phyloP scores from a whole-genome alignment of 2,888 invertebrate species.

The Keiferia lycopersicella region DNA sequence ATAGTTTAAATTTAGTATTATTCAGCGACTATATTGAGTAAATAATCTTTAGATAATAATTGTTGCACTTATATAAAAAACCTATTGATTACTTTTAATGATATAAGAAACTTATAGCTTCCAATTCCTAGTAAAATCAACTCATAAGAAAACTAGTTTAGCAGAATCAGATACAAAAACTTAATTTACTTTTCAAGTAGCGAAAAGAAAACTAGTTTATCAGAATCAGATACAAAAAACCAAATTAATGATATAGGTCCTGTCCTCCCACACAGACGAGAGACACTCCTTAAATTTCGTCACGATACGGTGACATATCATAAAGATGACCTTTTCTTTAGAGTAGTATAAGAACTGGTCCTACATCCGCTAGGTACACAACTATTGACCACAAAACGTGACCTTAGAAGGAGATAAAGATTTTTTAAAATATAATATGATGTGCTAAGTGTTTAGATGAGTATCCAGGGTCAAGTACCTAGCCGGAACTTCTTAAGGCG shows the following conservation, averaged over 20 bases:
- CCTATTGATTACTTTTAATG: too few species aligned
- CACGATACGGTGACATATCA: not conserved
- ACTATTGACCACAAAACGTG: not conserved
- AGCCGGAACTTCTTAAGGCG: conserved; percentile 1
- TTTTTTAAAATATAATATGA: not conserved
- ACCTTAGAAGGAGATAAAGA: not conserved
- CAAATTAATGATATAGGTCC: not conserved
- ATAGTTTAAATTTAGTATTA: too few species aligned
- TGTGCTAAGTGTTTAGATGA: conserved; percentile 13
- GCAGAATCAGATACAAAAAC: too few species aligned
- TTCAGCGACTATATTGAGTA: too few species aligned
- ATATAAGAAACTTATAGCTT: too few species aligned
- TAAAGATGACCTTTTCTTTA: not conserved
- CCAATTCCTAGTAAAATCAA: too few species aligned
- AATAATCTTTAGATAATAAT: too few species aligned
- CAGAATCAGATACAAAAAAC: not conserved
- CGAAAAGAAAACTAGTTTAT: not conserved
- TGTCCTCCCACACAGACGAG: not conserved
- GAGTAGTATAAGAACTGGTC: conserved; percentile 1
- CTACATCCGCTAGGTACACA: not conserved
- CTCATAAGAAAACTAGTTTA: too few species aligned
- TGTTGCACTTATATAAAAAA: too few species aligned
- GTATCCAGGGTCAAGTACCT: not conserved
- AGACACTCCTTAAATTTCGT: conserved; percentile 3
- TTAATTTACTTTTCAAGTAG: too few species aligned